These are phyloP conservation scores for Ernsta delagoae DNA, from an alignment of 2,888 invertebrate species.

Conservation along the genomic window DNA sequence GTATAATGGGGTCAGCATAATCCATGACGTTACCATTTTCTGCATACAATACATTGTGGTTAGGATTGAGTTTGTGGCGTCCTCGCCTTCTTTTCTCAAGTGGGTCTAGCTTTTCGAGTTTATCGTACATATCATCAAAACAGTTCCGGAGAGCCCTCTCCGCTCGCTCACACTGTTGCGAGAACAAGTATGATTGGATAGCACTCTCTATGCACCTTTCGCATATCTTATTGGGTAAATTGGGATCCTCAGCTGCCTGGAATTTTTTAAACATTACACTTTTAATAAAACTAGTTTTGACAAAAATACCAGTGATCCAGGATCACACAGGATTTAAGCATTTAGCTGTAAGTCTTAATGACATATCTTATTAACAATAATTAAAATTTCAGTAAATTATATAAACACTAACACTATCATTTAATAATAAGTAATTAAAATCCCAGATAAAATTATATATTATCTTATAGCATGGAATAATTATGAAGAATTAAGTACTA, in stretches of 20 bases:
- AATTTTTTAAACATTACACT: conserved; percentile 46
- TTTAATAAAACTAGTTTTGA: background rate
- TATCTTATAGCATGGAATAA: too few relatives aligned
- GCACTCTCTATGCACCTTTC: conserved; percentile 63
- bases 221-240: conserved; percentile 72
- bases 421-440: too few relatives aligned
- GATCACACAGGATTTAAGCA: too few relatives aligned
- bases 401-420: too few relatives aligned
- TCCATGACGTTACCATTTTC: conserved; percentile 65
- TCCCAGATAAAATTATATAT: too few relatives aligned
- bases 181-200: conserved; percentile 67
- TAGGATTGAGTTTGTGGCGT: conserved; percentile 65
- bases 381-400: too few relatives aligned
- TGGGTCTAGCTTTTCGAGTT: conserved; percentile 69
- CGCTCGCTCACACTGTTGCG: conserved; percentile 70
- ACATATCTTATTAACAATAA: too few relatives aligned
- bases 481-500: too few relatives aligned
- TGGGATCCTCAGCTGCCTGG: conserved; percentile 61
- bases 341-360: too few relatives aligned
- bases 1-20: conserved; percentile 70
- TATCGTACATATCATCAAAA: conserved; percentile 70
- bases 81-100: conserved; percentile 63
- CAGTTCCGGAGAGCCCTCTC: conserved; percentile 70
- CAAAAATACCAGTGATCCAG: too few relatives aligned
- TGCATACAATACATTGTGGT: conserved; percentile 58